Percentiles rank a stretch among this genome's conserved stretches.
phyloP scores from a whole-genome alignment of 2,113 vertebrate genomes.

The Lasiurus borealis region DNA sequence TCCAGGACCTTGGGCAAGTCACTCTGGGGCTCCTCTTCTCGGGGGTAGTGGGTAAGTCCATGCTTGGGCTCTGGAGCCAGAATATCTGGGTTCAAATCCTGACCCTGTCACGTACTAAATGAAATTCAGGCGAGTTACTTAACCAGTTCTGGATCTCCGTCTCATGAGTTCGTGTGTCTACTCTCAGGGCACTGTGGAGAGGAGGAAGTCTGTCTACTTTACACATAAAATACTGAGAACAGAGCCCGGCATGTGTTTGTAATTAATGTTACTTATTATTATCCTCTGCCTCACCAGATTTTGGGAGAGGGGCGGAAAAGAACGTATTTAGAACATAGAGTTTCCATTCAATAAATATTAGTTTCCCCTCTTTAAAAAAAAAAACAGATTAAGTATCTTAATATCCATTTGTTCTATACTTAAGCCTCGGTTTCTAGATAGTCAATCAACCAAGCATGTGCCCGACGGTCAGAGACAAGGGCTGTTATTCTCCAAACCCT shows the following conservation, averaged over 20 bases:
- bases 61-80: neutral
- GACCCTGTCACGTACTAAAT: neutral
- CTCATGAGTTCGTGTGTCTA: neutral
- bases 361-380: neutral
- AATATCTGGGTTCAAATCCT: neutral
- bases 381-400: neutral
- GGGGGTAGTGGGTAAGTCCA: no score
- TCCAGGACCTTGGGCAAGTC: neutral
- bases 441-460: neutral
- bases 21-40: accelerated
- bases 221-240: neutral
- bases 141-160: neutral
- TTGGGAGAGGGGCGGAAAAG: neutral
- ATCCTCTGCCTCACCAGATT: neutral
- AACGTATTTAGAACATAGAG: neutral
- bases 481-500: neutral
- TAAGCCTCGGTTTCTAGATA: neutral
- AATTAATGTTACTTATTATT: neutral
- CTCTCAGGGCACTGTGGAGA: neutral
- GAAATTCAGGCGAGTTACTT: neutral
- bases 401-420: neutral
- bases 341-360: constrained; percentile 1
- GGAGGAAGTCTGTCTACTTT: neutral
- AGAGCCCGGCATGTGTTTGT: neutral
- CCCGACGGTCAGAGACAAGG: neutral